Evolutionary conservation across 2,888 invertebrate genomes (phyloP).

Genomic region (Heliconius cydno): DNA sequence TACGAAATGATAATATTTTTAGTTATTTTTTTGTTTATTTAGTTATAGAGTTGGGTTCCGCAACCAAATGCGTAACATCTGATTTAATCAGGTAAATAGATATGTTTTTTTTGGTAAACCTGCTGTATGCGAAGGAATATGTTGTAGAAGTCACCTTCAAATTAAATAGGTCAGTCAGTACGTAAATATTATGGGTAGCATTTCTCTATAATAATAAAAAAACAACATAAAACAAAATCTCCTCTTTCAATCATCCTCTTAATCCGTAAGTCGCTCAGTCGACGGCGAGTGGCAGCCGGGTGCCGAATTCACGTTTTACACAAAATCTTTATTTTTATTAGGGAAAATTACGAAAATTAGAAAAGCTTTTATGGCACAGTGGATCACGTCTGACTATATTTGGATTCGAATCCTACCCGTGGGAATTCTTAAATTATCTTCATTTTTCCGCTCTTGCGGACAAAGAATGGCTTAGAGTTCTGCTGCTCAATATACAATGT

Average conservation of each 20-base stretch:
- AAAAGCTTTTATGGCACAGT: not conserved
- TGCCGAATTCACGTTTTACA: not conserved
- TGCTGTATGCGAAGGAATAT: not conserved
- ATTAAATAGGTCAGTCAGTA: not conserved
- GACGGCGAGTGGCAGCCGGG: not conserved
- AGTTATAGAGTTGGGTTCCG: too few relatives aligned
- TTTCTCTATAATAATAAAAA: slow-evolving; percentile 4
- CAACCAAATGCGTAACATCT: not conserved
- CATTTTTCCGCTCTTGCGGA: too few relatives aligned
- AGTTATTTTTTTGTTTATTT: too few relatives aligned
- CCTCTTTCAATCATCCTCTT: not conserved
- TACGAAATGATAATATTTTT: too few relatives aligned
- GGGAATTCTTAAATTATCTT: too few relatives aligned
- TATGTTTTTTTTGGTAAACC: not conserved
- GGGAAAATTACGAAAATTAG: not conserved
- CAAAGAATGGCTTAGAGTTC: not conserved
- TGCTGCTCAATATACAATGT: not conserved
- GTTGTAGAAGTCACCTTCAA: not conserved
- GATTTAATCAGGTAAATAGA: too few relatives aligned
- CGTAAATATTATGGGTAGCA: not conserved
- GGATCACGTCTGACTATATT: not conserved
- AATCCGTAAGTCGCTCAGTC: not conserved
- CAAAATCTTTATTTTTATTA: not conserved
- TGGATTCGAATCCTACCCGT: too few relatives aligned
- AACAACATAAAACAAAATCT: slow-evolving; percentile 15